Evolutionary conservation across 2,888 invertebrate genomes (phyloP).

Genomic region (Apocheima hispidaria): DNA sequence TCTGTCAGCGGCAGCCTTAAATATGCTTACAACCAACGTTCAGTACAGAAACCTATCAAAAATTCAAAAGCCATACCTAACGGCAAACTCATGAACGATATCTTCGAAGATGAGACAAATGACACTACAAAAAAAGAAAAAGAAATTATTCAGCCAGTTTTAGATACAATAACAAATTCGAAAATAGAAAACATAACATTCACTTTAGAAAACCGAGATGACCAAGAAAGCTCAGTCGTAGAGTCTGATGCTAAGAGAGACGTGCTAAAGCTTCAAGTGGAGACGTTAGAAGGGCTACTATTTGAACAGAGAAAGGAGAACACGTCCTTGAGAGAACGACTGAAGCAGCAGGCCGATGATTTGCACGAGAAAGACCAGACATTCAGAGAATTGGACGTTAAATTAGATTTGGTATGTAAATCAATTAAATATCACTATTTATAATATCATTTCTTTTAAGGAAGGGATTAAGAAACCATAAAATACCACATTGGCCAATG

Average conservation of each 20-base stretch:
- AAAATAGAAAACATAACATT: slow-evolving; percentile 1
- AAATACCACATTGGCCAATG: background rate
- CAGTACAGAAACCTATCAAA: slow-evolving; percentile 61
- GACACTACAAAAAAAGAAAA: slow-evolving; percentile 28
- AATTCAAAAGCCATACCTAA: slow-evolving; percentile 63
- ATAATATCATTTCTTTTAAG: no score
- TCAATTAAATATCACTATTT: slow-evolving; percentile 24
- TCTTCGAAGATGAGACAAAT: slow-evolving; percentile 70
- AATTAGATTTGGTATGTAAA: slow-evolving; percentile 78
- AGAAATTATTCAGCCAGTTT: background rate
- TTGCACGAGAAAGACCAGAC: slow-evolving; percentile 70
- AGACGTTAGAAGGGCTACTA: slow-evolving; percentile 70
- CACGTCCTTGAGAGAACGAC: slow-evolving; percentile 60
- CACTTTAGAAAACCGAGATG: slow-evolving; percentile 14
- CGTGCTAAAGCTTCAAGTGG: slow-evolving; percentile 66
- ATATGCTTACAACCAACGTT: slow-evolving; percentile 73
- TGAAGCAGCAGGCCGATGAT: slow-evolving; percentile 74
- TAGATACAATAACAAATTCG: background rate
- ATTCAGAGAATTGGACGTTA: slow-evolving; percentile 80
- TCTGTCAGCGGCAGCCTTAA: slow-evolving; percentile 79
- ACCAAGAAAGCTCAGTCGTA: slow-evolving; percentile 1
- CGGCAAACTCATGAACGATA: slow-evolving; percentile 76
- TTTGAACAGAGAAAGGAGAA: slow-evolving; percentile 76
- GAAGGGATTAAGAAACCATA: no score
- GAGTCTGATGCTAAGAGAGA: slow-evolving; percentile 49